These are phyloP conservation scores for Epiblema foenella DNA, from an alignment of 2,888 invertebrate genomes.

Conservation along the genomic window DNA sequence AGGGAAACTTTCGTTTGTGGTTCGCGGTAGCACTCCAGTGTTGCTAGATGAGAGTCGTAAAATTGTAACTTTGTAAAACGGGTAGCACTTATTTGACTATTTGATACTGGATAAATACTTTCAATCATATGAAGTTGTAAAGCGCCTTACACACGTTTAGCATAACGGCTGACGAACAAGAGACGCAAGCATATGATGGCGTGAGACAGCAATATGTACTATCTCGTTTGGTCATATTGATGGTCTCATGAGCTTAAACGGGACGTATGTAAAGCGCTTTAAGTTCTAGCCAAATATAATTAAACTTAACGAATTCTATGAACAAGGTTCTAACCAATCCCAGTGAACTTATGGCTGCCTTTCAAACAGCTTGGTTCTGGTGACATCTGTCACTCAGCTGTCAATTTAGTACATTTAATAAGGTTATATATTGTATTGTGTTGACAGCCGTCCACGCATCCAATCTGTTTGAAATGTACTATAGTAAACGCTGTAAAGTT, in stretches of 20 bases:
- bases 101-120: too few relatives aligned
- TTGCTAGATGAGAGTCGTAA: background rate
- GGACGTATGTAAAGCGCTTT: background rate
- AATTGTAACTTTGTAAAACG: background rate
- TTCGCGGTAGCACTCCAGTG: too few relatives aligned
- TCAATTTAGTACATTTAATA: background rate
- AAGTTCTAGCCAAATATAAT: background rate
- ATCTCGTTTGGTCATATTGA: background rate
- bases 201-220: background rate
- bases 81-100: background rate
- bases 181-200: background rate
- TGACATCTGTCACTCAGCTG: background rate
- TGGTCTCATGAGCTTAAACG: background rate
- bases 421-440: background rate
- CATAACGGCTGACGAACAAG: too few relatives aligned
- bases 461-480: background rate
- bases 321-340: background rate
- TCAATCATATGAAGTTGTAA: too few relatives aligned
- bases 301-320: background rate
- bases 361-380: too few relatives aligned
- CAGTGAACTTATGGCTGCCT: too few relatives aligned
- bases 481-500: background rate
- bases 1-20: too few relatives aligned
- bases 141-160: too few relatives aligned
- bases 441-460: background rate